These are phyloP conservation scores for Carposina sasakii DNA, from an alignment of 1,140 invertebrate species.

Conservation along the genomic window DNA sequence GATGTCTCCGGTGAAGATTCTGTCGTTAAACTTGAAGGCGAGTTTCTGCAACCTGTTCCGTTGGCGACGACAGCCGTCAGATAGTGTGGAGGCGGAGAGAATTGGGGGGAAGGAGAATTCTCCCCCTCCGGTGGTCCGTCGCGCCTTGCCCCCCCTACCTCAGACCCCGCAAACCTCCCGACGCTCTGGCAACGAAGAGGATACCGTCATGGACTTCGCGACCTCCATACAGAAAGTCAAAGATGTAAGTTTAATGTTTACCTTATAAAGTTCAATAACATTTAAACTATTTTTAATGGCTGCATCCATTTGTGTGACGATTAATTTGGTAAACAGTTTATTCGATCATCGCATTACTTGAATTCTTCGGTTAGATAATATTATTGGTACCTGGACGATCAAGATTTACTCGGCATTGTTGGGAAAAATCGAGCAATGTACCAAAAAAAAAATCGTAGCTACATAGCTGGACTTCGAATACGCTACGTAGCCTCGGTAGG, in stretches of 20 bases:
- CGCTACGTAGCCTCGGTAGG: too few relatives aligned
- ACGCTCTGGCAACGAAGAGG: constrained; percentile 58
- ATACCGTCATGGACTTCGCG: constrained; percentile 84
- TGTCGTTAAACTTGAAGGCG: constrained; percentile 85
- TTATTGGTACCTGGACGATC: too few relatives aligned
- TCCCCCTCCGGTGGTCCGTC: constrained; percentile 72
- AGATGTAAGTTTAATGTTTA: constrained; percentile 86
- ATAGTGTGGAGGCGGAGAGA: constrained; percentile 33
- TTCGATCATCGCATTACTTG: too few relatives aligned
- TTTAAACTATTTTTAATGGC: constrained; percentile 4
- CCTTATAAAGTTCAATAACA: background rate
- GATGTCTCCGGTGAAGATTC: constrained; percentile 75
- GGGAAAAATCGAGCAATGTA: too few relatives aligned
- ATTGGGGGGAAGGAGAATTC: constrained; percentile 33
- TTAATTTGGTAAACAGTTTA: too few relatives aligned
- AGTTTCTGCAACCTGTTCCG: constrained; percentile 89
- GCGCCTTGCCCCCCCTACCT: constrained; percentile 87
- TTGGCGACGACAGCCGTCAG: constrained; percentile 69
- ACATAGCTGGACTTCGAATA: too few relatives aligned
- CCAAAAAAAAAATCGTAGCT: too few relatives aligned
- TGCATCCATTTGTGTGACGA: too few relatives aligned
- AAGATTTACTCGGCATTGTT: too few relatives aligned
- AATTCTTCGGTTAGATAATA: too few relatives aligned
- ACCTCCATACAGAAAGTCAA: constrained; percentile 95
- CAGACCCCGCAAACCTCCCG: constrained; percentile 33